Evolutionary conservation across 2,797 vertebrate species (phyloP).

Genomic region (Gila robusta): DNA sequence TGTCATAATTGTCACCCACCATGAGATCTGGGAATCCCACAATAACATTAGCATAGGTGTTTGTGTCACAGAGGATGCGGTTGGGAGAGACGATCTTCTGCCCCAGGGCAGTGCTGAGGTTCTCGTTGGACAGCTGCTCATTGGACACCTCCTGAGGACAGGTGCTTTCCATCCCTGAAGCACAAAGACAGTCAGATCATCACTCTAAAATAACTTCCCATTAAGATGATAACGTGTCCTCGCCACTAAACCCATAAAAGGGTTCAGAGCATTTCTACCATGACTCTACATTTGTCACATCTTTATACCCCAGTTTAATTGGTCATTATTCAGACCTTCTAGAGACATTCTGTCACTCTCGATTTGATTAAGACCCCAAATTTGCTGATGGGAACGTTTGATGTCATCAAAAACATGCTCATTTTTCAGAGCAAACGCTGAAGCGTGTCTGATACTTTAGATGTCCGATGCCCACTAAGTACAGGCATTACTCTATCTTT

Average conservation of each 20-base stretch:
- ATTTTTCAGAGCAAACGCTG: constrained; percentile 31
- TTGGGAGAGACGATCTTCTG: constrained; percentile 95
- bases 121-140: constrained; percentile 90
- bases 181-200: constrained; percentile 27
- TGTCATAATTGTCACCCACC: constrained; percentile 77
- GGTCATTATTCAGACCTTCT: constrained; percentile 45
- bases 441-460: constrained; percentile 7
- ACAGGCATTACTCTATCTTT: constrained; percentile 36
- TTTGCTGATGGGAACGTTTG: constrained; percentile 6
- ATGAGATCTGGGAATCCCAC: constrained; percentile 96
- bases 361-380: constrained; percentile 42
- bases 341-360: constrained; percentile 38
- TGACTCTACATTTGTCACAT: constrained; percentile 29
- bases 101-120: constrained; percentile 89
- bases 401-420: constrained; percentile 24
- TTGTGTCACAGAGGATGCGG: constrained; percentile 85
- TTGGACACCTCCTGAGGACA: constrained; percentile 85
- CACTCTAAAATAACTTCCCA: constrained; percentile 13
- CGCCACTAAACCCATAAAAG: constrained; percentile 21
- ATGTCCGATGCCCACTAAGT: constrained; percentile 14
- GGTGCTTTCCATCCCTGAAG: constrained; percentile 75
- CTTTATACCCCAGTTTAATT: constrained; percentile 33
- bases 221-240: background rate
- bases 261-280: constrained; percentile 24
- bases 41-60: constrained; percentile 85